Percentiles rank a stretch among this genome's conserved stretches.
These are phyloP conservation scores for Drosophila pegasa DNA, from an alignment of 2,888 invertebrate genomes.

Conservation along the genomic window DNA sequence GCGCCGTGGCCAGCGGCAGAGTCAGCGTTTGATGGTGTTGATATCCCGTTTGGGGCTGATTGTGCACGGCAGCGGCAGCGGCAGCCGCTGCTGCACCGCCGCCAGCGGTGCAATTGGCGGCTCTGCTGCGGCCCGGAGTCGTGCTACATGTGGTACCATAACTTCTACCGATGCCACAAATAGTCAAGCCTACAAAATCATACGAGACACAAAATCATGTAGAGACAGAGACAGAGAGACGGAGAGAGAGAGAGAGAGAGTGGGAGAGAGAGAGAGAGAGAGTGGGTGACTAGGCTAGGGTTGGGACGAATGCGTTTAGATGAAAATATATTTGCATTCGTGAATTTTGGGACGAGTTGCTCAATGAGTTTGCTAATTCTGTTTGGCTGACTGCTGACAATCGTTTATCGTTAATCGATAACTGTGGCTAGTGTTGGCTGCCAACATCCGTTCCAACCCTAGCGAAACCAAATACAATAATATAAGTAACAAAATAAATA, in stretches of 20 bases:
- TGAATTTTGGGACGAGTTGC: constrained; percentile 17
- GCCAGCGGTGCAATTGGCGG: constrained; percentile 67
- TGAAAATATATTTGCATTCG: constrained; percentile 34
- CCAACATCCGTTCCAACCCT: constrained; percentile 55
- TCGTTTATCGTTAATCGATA: constrained; percentile 6
- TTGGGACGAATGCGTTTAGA: constrained; percentile 48
- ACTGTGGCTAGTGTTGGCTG: constrained; percentile 20
- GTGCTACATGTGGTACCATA: constrained; percentile 83
- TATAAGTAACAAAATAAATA: constrained; percentile 1
- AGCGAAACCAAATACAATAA: constrained; percentile 9
- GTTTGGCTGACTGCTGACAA: background rate
- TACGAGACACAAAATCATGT: constrained; percentile 72
- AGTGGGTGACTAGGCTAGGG: constrained; percentile 42
- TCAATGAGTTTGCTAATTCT: background rate
- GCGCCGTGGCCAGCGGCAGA: constrained; percentile 83
- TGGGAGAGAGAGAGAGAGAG: constrained; percentile 28
- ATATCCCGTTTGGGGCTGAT: constrained; percentile 82
- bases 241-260: constrained; percentile 22
- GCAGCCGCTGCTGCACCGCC: constrained; percentile 69
- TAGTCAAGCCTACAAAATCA: constrained; percentile 84
- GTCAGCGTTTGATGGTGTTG: constrained; percentile 81
- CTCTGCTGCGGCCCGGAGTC: constrained; percentile 81
- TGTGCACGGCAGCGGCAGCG: constrained; percentile 65
- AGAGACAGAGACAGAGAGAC: constrained; percentile 48
- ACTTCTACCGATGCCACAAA: constrained; percentile 85